phyloP scores from a whole-genome alignment of 2,113 vertebrate species.

The Dinomys branickii region DNA sequence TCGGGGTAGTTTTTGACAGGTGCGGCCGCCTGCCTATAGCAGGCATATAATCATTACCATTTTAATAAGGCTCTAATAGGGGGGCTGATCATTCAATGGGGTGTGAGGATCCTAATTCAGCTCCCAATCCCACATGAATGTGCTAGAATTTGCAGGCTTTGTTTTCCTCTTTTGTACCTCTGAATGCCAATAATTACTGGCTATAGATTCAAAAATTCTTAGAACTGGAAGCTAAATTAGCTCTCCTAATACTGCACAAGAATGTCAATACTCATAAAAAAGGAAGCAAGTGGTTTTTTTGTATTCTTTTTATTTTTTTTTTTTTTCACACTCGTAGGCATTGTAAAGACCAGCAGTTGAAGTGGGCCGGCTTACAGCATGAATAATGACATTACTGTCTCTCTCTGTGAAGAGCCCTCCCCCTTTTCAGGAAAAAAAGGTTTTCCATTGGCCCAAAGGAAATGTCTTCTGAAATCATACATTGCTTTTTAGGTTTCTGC shows the following conservation, averaged over 20 bases:
- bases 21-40: constrained; percentile 89
- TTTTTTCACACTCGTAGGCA: constrained; percentile 86
- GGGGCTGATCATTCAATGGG: constrained; percentile 91
- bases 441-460: constrained; percentile 65
- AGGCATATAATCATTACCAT: constrained; percentile 92
- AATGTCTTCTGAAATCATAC: constrained; percentile 74
- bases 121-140: constrained; percentile 92
- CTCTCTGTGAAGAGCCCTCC: constrained; percentile 72
- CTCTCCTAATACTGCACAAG: constrained; percentile 91
- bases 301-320: constrained; percentile 84
- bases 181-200: constrained; percentile 93
- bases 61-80: constrained; percentile 92
- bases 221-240: constrained; percentile 92
- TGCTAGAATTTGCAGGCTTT: constrained; percentile 91
- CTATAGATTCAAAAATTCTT: constrained; percentile 92
- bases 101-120: constrained; percentile 91
- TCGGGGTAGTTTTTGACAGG: constrained; percentile 91
- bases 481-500: constrained; percentile 31
- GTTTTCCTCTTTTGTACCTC: constrained; percentile 91
- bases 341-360: constrained; percentile 88
- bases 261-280: constrained; percentile 91
- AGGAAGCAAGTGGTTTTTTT: constrained; percentile 87
- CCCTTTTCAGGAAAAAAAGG: constrained; percentile 68
- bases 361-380: constrained; percentile 87
- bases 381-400: constrained; percentile 87